Evolutionary conservation across 2,888 invertebrate genomes (phyloP), one percentile per base, ranked within the genome.

Genomic region (Cordilura impudica): DNA sequence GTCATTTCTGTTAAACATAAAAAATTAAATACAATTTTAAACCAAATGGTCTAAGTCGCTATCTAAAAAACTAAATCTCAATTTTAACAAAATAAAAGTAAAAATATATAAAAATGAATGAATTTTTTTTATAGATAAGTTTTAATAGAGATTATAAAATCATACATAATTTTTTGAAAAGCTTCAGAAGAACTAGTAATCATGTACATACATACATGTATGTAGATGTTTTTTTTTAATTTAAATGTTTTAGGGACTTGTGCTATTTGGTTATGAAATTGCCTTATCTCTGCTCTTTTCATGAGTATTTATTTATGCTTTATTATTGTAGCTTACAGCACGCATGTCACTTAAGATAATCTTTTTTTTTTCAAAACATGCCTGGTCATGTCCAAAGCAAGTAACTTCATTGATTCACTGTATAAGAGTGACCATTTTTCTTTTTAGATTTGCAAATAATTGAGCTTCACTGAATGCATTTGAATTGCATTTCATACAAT

Each of bases 281-380:
- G 45, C 21, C n/a, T 45, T 26, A 45, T 23, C 54, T 54, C 54
- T 21, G 45, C 21, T 58, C 47, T 61, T 23, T 61, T 47, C 49
- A 61, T 60, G 71, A 71, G 71, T 63, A 71, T 79, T 75, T 74
- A 71, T 71, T 75, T 79, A 75, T 79, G 79, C 75, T 79, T 79
- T 75, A 75, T 75, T 79, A 75, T 75, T 75, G 75, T 72, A 35
- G 75, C 71, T 79, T 72, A 67, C 71, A 79, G 79, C 75, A 67
- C 75, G 75, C 75, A 67, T 79, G 75, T 72, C 79, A 79, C 75
- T 79, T 75, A 75, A 75, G 79, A 71, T 79, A 71, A 79, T 66
- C 65, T 78, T 58, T 78, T 56, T 71, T 65, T 43, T 31, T 54
- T 47, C 56, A 35, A 8, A 19, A 29, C 47, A 12, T 65, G 63